Conservation (phyloP, 2,888 invertebrate genomes). For the Dromius quadrimaculatus region DNA sequence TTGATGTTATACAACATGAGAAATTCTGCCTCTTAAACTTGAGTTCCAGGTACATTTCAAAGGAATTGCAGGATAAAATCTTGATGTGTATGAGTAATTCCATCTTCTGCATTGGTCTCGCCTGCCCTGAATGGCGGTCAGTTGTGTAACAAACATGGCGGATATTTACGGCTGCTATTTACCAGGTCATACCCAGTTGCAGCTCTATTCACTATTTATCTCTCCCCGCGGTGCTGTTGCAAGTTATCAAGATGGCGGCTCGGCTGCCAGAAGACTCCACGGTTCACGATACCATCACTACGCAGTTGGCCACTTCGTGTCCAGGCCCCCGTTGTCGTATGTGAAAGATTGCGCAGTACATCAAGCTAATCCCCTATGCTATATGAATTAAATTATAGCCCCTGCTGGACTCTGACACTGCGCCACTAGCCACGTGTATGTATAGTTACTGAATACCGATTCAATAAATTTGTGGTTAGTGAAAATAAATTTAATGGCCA, state of each 20-base stretch:
- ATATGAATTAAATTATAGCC: conserved; percentile 50
- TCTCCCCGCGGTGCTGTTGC: conserved; percentile 64
- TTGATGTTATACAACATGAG: too few relatives aligned
- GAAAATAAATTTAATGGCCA: conserved; percentile 44
- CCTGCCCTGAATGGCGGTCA: too few relatives aligned
- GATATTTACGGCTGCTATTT: conserved; percentile 65
- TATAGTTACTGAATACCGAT: conserved; percentile 36
- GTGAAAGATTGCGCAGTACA: conserved; percentile 50
- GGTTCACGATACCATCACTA: conserved; percentile 18
- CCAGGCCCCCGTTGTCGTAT: conserved; percentile 29
- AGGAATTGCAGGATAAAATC: too few relatives aligned
- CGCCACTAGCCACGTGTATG: neutral
- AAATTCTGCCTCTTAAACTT: too few relatives aligned
- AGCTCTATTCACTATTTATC: conserved; percentile 66
- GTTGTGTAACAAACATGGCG: conserved; percentile 29
- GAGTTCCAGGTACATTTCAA: too few relatives aligned
- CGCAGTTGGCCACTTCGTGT: conserved; percentile 14
- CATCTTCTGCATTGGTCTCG: too few relatives aligned
- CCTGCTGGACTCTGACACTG: conserved; percentile 23
- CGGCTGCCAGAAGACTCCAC: conserved; percentile 5
- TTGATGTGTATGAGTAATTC: too few relatives aligned
- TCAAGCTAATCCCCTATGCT: conserved; percentile 45
- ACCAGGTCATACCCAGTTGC: conserved; percentile 54
- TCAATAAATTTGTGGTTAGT: conserved; percentile 49
- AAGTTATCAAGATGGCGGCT: conserved; percentile 60